Conservation (phyloP, 2,888 invertebrate species). For the Eueremaeus valkanovi region DNA sequence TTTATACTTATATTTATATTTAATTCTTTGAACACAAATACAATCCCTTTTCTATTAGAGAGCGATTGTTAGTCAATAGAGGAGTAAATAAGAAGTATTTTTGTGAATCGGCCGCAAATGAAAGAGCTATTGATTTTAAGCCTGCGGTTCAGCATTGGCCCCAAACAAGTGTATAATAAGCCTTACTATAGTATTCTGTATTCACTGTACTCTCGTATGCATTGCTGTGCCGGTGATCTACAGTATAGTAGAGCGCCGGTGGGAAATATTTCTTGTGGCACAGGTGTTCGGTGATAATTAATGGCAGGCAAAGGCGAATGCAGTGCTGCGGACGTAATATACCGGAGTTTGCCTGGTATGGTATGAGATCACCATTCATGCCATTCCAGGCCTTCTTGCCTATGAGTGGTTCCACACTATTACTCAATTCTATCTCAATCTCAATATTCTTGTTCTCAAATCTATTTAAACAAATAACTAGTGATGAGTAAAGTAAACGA, state of each 20-base stretch:
- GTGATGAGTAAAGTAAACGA: slow-evolving; percentile 14
- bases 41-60: neutral
- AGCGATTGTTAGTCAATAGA: neutral
- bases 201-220: neutral
- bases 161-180: slow-evolving; percentile 5
- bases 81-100: neutral
- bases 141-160: neutral
- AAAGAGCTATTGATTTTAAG: neutral
- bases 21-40: no score
- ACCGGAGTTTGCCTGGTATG: slow-evolving; percentile 25
- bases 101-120: neutral
- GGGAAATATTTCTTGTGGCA: slow-evolving; percentile 43
- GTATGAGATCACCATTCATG: slow-evolving; percentile 15
- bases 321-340: slow-evolving; percentile 22
- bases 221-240: neutral
- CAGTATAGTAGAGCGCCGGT: no score
- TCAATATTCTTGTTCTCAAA: slow-evolving; percentile 12
- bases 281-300: slow-evolving; percentile 46
- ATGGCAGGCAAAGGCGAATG: slow-evolving; percentile 41
- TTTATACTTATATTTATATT: no score
- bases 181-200: neutral
- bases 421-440: slow-evolving; percentile 12
- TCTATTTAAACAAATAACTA: slow-evolving; percentile 25
- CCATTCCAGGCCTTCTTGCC: neutral
- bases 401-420: neutral